Evolutionary conservation across 1,140 invertebrate genomes (phyloP), one percentile per base, ranked within the genome.

Genomic region (Diprion similis): DNA sequence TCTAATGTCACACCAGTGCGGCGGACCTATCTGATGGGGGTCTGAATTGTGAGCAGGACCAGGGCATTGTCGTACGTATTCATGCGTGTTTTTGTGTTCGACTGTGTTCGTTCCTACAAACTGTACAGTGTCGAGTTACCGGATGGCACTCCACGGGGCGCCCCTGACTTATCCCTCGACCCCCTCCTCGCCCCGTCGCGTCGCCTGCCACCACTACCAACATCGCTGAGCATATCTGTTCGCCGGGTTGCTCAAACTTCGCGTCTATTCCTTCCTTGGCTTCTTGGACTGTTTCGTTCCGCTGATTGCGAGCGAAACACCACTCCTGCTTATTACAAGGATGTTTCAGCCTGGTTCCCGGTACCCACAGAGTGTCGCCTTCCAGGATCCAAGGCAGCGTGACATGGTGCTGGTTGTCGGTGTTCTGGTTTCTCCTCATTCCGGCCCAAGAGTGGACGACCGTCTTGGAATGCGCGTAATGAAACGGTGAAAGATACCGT

Each of bases 51-150:
- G 80, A 82, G 82, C 84, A 81, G 79, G 80, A 85, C 80, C 82
- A 80, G n/a, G 82, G 80, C 78, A 87, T 88, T 88, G 87, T 88
- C 80, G 80, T 82, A 82, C 80, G 79, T 85, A 86, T 86, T 87
- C 86, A 86, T 85, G 83, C 85, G 82, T 82, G 80, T 85, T 81
- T 86, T 85, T 84, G 84, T 84, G 81, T 85, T 78, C 79, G 74
- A 81, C 81, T 79, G 81, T 84, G 77, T 81, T 81, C 79, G 81
- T 83, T 84, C 79, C 80, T 87, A 87, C 86, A 87, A 87, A 87
- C 86, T 83, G 51, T 59, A 88, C 81, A 85, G 85, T 88, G 85
- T 88, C 87, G 87, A 88, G 86, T 88, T 87, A 87, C 87, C 87
- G 87, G 87, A 88, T 88, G 86, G 87, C 84, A 84, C 86, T 78